Evolutionary conservation across 2,888 invertebrate species (phyloP).

Genomic region (Eupsilia transversa): DNA sequence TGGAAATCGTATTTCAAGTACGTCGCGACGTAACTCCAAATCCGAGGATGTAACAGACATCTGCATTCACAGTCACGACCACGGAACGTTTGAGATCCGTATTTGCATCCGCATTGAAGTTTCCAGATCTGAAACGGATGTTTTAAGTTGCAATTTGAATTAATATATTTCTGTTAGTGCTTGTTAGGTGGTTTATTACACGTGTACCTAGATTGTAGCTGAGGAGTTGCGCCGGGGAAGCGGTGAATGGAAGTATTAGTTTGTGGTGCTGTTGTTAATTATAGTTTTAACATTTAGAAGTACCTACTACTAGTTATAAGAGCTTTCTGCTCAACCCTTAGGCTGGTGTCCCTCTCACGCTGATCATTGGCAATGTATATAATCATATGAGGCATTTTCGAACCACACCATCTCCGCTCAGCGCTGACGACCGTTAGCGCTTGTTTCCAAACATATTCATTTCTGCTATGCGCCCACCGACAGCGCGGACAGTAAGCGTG

Average conservation of each 20-base stretch:
- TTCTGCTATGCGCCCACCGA: no score
- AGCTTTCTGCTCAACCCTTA: background rate
- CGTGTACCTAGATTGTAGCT: background rate
- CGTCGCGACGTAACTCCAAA: conserved; percentile 47
- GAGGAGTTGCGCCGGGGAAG: background rate
- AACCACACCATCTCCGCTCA: no score
- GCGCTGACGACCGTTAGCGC: no score
- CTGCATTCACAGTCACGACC: conserved; percentile 64
- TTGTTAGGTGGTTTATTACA: conserved; percentile 4
- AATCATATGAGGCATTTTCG: no score
- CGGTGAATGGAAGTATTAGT: background rate
- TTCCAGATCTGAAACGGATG: conserved; percentile 47
- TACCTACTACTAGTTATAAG: background rate
- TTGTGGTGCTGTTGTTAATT: background rate
- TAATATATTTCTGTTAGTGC: conserved; percentile 35
- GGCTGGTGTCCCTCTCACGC: no score
- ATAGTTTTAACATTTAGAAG: background rate
- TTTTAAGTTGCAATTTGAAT: conserved; percentile 57
- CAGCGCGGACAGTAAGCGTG: no score
- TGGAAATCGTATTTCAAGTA: conserved; percentile 54
- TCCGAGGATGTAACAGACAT: conserved; percentile 50
- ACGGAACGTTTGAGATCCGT: conserved; percentile 53
- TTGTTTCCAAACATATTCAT: no score
- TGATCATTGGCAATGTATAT: no score
- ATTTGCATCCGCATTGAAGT: conserved; percentile 62